Conservation (phyloP, 2,113 vertebrate species). For the Sapayoa aenigma region DNA sequence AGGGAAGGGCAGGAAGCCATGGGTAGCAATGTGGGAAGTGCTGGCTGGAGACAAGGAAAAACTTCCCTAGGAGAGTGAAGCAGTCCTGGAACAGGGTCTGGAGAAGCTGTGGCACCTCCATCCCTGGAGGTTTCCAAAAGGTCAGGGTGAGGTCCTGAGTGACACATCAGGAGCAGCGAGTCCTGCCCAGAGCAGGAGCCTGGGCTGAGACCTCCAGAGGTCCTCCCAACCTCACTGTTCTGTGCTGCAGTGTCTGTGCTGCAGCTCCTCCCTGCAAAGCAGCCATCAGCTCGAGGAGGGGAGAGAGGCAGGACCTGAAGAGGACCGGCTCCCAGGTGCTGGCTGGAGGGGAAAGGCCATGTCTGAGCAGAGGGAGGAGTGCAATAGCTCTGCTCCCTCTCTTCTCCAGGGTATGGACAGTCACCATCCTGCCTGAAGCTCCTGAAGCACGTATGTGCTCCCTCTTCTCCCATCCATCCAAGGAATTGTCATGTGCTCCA, state of each 20-base stretch:
- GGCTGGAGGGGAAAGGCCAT: not conserved
- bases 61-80: not conserved
- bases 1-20: not conserved
- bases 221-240: not conserved
- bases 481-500: rapidly evolving
- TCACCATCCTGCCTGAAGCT: not conserved
- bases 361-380: not conserved
- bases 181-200: not conserved
- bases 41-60: not conserved
- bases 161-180: not conserved
- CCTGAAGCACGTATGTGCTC: not conserved
- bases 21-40: not conserved
- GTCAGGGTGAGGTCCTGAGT: not conserved
- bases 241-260: not conserved
- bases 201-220: conserved; percentile 6
- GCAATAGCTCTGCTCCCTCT: not conserved
- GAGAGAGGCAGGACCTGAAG: not conserved
- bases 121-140: not conserved
- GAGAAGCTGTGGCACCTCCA: not conserved
- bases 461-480: not conserved
- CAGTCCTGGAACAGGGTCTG: not conserved
- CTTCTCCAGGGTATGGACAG: rapidly evolving
- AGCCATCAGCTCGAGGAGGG: not conserved
- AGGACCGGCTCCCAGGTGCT: not conserved
- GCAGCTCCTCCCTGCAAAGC: not conserved